These are phyloP conservation scores for Aspidapion aeneum DNA, from an alignment of 2,888 invertebrate genomes.

Conservation along the genomic window DNA sequence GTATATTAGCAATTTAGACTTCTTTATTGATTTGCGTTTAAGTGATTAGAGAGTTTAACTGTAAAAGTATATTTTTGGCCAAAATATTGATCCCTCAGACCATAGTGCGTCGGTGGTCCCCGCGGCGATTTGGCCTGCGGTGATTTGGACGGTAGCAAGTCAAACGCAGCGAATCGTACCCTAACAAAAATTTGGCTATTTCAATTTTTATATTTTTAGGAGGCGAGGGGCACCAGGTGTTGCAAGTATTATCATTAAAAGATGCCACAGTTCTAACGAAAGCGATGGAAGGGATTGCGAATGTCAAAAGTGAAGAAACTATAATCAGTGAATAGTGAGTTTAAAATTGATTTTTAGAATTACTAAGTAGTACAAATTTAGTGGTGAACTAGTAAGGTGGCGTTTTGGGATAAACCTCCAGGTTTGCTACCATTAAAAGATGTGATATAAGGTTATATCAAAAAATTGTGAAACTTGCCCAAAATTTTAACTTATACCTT, in stretches of 20 bases:
- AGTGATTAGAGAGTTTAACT: too few species aligned
- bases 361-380: neutral
- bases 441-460: too few species aligned
- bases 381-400: neutral
- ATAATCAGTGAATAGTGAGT: conserved; percentile 50
- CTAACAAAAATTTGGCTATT: too few species aligned
- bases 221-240: conserved; percentile 69
- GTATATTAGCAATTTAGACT: too few species aligned
- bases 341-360: conserved; percentile 15
- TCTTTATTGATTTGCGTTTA: too few species aligned
- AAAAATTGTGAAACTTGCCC: too few species aligned
- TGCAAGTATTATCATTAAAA: conserved; percentile 82
- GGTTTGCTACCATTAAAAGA: too few species aligned
- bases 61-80: too few species aligned
- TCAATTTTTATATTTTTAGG: neutral
- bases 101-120: neutral
- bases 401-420: neutral
- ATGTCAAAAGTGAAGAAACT: conserved; percentile 70
- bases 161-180: too few species aligned
- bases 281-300: conserved; percentile 69
- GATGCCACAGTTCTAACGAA: conserved; percentile 80
- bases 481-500: too few species aligned
- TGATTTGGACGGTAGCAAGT: too few species aligned
- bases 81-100: neutral
- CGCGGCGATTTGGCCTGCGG: neutral